phyloP scores from a whole-genome alignment of 2,113 vertebrate species.

The Amphiprion percula region DNA sequence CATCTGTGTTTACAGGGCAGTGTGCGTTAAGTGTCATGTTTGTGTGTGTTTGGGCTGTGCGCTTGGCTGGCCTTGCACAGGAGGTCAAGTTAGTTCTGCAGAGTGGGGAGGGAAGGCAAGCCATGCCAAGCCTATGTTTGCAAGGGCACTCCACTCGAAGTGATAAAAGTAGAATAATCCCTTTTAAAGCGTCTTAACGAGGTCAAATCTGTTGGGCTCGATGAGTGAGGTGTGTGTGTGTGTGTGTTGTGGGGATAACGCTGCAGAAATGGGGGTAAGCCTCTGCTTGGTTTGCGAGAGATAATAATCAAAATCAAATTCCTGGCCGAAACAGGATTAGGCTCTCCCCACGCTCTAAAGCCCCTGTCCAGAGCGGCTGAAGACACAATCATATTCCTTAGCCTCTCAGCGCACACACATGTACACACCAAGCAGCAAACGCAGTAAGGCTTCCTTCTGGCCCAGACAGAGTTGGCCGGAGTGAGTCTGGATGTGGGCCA shows the following conservation, averaged over 20 bases:
- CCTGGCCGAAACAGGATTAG: constrained; percentile 84
- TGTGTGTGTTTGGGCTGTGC: constrained; percentile 65
- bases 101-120: constrained; percentile 52
- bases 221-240: constrained; percentile 46
- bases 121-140: constrained; percentile 77
- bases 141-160: constrained; percentile 78
- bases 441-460: constrained; percentile 35
- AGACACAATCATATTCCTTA: constrained; percentile 81
- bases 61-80: constrained; percentile 55
- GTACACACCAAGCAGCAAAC: constrained; percentile 51
- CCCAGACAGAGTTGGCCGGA: constrained; percentile 53
- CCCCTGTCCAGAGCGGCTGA: constrained; percentile 76
- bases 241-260: constrained; percentile 71
- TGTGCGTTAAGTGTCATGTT: constrained; percentile 62
- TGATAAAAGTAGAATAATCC: constrained; percentile 85
- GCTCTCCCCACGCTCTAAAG: constrained; percentile 75
- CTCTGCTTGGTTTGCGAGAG: constrained; percentile 76
- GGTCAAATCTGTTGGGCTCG: constrained; percentile 77
- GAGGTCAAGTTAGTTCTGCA: constrained; percentile 68
- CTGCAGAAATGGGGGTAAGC: constrained; percentile 78
- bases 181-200: constrained; percentile 83
- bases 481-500: constrained; percentile 62
- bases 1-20: constrained; percentile 56
- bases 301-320: constrained; percentile 87
- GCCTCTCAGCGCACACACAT: constrained; percentile 47